phyloP scores from a whole-genome alignment of 2,113 vertebrate genomes.

The Ictalurus punctatus region DNA sequence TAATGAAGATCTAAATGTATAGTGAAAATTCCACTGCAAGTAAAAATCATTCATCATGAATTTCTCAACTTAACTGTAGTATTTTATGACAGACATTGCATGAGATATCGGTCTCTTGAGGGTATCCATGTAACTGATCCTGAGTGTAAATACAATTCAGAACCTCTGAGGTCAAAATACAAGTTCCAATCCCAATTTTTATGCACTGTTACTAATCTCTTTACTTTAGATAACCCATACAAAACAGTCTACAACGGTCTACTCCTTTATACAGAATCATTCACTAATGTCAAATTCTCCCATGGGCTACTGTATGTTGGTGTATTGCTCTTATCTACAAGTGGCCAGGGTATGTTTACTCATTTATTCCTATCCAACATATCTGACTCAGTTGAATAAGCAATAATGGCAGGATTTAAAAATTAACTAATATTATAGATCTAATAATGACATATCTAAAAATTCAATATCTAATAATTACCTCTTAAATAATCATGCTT shows the following conservation, averaged over 20 bases:
- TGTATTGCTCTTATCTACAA: background rate
- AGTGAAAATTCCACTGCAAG: background rate
- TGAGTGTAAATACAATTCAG: background rate
- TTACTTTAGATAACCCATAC: conserved; percentile 43
- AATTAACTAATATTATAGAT: background rate
- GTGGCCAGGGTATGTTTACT: background rate
- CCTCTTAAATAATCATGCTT: background rate
- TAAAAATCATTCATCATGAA: background rate
- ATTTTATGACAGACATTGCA: background rate
- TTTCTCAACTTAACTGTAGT: background rate
- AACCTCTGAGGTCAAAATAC: background rate
- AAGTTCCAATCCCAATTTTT: conserved; percentile 17
- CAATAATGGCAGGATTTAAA: background rate
- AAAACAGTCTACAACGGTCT: background rate
- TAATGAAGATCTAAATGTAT: background rate
- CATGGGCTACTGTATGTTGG: background rate
- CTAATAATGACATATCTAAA: background rate
- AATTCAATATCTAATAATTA: background rate
- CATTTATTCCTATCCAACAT: background rate
- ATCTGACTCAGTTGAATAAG: background rate
- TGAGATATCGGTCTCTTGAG: background rate
- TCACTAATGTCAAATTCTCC: background rate
- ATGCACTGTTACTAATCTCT: conserved; percentile 48
- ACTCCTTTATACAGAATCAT: background rate
- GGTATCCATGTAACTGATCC: background rate